These are phyloP conservation scores for Cantharis flavilabris DNA, from an alignment of 2,888 invertebrate species.

Conservation along the genomic window DNA sequence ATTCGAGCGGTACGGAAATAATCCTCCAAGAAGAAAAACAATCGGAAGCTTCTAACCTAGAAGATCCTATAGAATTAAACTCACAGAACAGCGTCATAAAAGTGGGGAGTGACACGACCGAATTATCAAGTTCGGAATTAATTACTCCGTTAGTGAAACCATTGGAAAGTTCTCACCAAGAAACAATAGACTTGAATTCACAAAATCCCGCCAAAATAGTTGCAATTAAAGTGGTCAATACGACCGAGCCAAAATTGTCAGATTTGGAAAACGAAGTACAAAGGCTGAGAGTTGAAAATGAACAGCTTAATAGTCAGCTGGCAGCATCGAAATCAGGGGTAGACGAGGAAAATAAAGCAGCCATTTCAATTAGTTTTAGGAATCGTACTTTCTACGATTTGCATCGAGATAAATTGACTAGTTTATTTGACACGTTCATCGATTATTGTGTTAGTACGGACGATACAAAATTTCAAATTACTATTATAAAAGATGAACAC, in stretches of 20 bases:
- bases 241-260: slow-evolving; percentile 7
- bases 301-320: slow-evolving; percentile 6
- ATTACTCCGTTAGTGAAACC: not conserved
- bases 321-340: not conserved
- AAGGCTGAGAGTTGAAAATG: slow-evolving; percentile 22
- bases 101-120: not conserved
- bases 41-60: not conserved
- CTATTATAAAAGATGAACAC: slow-evolving; percentile 55
- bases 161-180: not conserved
- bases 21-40: not conserved
- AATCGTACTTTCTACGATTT: slow-evolving; percentile 55
- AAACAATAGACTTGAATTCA: not conserved
- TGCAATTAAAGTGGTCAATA: not conserved
- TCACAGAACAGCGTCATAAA: not conserved
- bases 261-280: slow-evolving; percentile 24
- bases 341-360: slow-evolving; percentile 6
- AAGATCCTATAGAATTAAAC: not conserved
- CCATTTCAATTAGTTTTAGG: slow-evolving; percentile 57
- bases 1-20: not conserved
- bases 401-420: slow-evolving; percentile 58
- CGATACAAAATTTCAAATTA: slow-evolving; percentile 48
- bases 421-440: slow-evolving; percentile 55
- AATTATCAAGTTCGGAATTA: not conserved
- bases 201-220: not conserved
- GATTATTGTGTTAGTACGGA: slow-evolving; percentile 51